Percentiles rank a stretch among this genome's conserved stretches.
Conservation (phyloP, 2,797 vertebrate genomes). For the Morus bassanus region DNA sequence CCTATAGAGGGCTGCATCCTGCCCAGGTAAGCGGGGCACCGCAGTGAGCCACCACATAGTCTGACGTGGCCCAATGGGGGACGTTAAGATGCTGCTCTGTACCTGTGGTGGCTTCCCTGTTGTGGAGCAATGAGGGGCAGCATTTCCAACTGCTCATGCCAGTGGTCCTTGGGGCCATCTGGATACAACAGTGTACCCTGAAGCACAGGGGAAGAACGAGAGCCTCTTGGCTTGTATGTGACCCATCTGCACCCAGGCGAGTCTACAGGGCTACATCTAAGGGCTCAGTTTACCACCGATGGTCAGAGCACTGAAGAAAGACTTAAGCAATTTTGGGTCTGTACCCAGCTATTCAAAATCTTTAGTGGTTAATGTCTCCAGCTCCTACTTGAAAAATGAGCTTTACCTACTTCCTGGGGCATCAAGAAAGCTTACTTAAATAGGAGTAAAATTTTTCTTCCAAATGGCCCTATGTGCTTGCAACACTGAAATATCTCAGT, state of each 20-base stretch:
- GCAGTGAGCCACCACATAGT: rapidly evolving
- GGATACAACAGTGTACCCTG: not conserved
- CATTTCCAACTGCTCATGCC: not conserved
- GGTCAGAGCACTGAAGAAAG: not conserved
- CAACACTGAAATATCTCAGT: not conserved
- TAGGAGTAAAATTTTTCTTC: not conserved
- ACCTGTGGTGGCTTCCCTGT: not conserved
- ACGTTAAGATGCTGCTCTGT: not conserved
- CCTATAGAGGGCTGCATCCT: not conserved
- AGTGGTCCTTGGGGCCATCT: not conserved
- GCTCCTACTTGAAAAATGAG: not conserved
- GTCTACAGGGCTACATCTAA: not conserved
- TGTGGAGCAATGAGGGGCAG: not conserved
- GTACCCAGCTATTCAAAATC: not conserved
- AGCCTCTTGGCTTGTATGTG: not conserved
- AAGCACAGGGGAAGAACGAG: rapidly evolving
- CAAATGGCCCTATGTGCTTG: not conserved
- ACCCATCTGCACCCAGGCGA: not conserved
- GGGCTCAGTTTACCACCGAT: not conserved
- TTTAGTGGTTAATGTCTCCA: not conserved
- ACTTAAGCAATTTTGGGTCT: not conserved
- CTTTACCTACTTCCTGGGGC: not conserved
- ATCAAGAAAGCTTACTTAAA: not conserved
- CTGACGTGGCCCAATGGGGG: not conserved
- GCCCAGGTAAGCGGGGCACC: rapidly evolving